Percentiles rank a stretch among this genome's conserved stretches.
Evolutionary conservation across 92 coral and sea anemone species (phyloP).

Genomic region (Porites divaricata): DNA sequence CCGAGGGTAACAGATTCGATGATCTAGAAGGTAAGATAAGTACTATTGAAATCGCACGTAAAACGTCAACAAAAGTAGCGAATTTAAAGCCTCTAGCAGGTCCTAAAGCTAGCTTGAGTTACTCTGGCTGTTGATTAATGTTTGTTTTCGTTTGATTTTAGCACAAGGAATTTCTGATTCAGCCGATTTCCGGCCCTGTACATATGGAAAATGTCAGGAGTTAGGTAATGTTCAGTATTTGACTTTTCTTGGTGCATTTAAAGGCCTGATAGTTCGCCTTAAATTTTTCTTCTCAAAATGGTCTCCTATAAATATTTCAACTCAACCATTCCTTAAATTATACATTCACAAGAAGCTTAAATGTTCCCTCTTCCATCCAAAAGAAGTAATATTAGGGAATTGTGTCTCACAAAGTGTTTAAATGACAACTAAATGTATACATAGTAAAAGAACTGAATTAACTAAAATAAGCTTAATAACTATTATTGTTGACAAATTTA

Average conservation of each 20-base stretch:
- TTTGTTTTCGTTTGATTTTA: conserved; percentile 34
- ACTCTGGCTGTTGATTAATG: background rate
- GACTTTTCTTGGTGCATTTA: background rate
- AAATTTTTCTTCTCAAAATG: background rate
- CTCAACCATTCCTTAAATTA: conserved; percentile 18
- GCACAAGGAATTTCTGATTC: conserved; percentile 85
- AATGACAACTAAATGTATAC: background rate
- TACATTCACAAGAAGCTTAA: background rate
- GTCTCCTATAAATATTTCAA: conserved; percentile 41
- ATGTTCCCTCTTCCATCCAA: background rate
- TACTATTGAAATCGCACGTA: background rate
- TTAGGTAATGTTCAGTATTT: conserved; percentile 61
- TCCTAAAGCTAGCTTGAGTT: background rate
- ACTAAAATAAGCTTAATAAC: conserved; percentile 7
- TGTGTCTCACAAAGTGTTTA: background rate
- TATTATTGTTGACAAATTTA: conserved; percentile 22
- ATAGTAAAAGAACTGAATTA: background rate
- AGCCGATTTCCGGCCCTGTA: conserved; percentile 77
- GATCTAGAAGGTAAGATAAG: conserved; percentile 76
- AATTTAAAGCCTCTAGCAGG: conserved; percentile 53
- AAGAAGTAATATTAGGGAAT: background rate
- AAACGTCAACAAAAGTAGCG: background rate
- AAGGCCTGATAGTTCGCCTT: background rate
- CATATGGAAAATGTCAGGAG: conserved; percentile 81
- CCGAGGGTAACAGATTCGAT: conserved; percentile 56